Evolutionary conservation across 2,113 vertebrate genomes (phyloP), one percentile per base, ranked within the genome.

Genomic region (Pluvianellus socialis): DNA sequence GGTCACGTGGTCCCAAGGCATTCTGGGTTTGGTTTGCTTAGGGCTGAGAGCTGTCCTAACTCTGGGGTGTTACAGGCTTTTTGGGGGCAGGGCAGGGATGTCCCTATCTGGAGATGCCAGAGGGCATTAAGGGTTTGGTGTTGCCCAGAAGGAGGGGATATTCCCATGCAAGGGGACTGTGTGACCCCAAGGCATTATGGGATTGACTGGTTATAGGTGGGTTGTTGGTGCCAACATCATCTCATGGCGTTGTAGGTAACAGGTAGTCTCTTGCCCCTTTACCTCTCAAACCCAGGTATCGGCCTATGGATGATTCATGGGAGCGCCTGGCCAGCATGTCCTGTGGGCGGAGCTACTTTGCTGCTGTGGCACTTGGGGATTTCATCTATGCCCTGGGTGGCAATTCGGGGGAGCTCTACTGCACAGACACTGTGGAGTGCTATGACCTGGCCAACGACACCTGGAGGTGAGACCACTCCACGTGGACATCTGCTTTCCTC

Each of bases 381-480:
- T 95, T 97, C 72, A 98, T 99, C 90, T 99, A 98, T 17, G 98
- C 98, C 33, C 87, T 99, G n/a, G 98, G 98, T 4, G 98, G 98
- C 72, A 98, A 87, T 89, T 87, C 88, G 4, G 96, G 97, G 16
- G 98, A 98, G 35, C 86, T 93, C 47, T 97, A 95, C 76, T 98
- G 95, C 96, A 98, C 98, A 26, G 94, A 96, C 76, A 96, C 97
- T 5, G 98, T 98, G 91, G 98, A 98, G 92, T 83, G 96, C 91
- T 99, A 98, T 13, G 94, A 98, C 52, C 96, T 98, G 5, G 94
- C 92, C 70, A 96, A 91, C 8, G 94, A 98, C 68, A 79, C 94
- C 67, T 99, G 98, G 98, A 98, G 98, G 98, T 99, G 94, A 97
- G 98, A 8, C 33, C 4, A 2, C 53, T 58, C 45, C 53, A 23